A percentile compares a stretch with the other conserved stretches of the same genome.
phyloP scores from a whole-genome alignment of 1,140 invertebrate species.

The Colletes latitarsis region DNA sequence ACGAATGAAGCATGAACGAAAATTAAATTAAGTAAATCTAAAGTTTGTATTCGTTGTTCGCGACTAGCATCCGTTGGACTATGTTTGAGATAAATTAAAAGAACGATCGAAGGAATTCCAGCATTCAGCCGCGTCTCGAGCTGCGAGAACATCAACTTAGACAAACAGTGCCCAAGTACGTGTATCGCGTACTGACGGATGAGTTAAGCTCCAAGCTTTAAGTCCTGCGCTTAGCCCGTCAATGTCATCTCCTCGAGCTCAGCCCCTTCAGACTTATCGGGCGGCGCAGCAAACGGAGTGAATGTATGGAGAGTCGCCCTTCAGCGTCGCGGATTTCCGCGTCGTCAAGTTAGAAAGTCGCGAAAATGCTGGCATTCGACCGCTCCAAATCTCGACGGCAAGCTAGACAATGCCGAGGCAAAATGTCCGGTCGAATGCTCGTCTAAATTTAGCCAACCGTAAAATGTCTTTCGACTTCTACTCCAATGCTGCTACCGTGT shows the following conservation, averaged over 20 bases:
- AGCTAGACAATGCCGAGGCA: constrained; percentile 11
- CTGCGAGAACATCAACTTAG: constrained; percentile 40
- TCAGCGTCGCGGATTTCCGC: constrained; percentile 72
- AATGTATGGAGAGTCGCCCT: constrained; percentile 55
- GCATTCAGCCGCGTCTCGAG: constrained; percentile 56
- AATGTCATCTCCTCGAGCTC: constrained; percentile 81
- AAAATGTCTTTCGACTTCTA: constrained; percentile 13
- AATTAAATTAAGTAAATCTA: no score
- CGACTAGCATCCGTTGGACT: no score
- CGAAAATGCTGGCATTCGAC: constrained; percentile 53
- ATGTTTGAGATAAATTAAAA: neutral
- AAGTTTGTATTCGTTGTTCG: no score
- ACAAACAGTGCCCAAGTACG: constrained; percentile 33
- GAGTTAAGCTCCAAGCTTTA: constrained; percentile 79
- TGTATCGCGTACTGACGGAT: constrained; percentile 77
- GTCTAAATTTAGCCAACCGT: constrained; percentile 8
- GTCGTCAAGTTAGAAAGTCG: constrained; percentile 58
- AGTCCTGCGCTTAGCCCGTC: constrained; percentile 79
- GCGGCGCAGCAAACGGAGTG: constrained; percentile 73
- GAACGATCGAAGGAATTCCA: constrained; percentile 35
- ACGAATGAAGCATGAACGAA: no score
- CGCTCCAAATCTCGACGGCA: constrained; percentile 10
- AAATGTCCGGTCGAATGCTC: constrained; percentile 23
- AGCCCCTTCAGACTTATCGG: constrained; percentile 80
- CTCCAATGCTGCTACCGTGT: neutral